A percentile compares a stretch with the other conserved stretches of the same genome.
Evolutionary conservation across 1,140 invertebrate genomes (phyloP).

Genomic region (Hermatobates lingyangjiaoensis): DNA sequence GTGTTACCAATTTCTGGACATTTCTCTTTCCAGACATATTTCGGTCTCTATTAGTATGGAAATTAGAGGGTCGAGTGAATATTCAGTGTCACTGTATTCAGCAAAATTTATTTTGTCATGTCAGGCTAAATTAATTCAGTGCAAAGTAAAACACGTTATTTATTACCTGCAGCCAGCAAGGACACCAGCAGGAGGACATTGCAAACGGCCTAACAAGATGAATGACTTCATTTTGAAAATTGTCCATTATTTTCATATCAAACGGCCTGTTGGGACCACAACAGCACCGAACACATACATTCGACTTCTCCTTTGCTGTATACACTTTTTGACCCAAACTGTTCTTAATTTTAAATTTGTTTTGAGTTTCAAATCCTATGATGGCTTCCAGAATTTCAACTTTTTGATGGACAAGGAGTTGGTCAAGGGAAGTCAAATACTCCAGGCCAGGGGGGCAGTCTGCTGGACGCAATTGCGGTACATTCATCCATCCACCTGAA

Average conservation of each 20-base stretch:
- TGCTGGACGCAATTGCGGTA: conserved; percentile 40
- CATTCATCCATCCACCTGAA: conserved; percentile 69
- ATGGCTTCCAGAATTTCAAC: conserved; percentile 66
- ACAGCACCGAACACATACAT: conserved; percentile 55
- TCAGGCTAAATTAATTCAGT: too few species aligned
- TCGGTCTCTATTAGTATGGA: too few species aligned
- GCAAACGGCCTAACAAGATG: conserved; percentile 47
- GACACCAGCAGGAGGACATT: conserved; percentile 59
- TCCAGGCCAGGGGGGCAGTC: conserved; percentile 80
- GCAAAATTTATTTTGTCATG: too few species aligned
- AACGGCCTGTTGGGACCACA: conserved; percentile 61
- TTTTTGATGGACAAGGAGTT: conserved; percentile 73
- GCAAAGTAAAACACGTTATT: too few species aligned
- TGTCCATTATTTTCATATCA: conserved; percentile 70
- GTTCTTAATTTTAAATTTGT: conserved; percentile 69
- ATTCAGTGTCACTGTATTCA: too few species aligned
- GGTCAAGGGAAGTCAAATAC: conserved; percentile 79
- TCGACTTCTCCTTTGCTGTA: conserved; percentile 65
- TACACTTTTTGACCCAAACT: conserved; percentile 60
- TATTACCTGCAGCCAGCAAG: conserved; percentile 62
- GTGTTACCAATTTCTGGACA: too few species aligned
- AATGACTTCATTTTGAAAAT: conserved; percentile 52
- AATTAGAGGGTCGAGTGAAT: too few species aligned
- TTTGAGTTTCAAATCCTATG: conserved; percentile 75
- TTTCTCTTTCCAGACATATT: too few species aligned